Evolutionary conservation across 2,797 vertebrate genomes (phyloP).

Genomic region (Eulemur rubriventer): DNA sequence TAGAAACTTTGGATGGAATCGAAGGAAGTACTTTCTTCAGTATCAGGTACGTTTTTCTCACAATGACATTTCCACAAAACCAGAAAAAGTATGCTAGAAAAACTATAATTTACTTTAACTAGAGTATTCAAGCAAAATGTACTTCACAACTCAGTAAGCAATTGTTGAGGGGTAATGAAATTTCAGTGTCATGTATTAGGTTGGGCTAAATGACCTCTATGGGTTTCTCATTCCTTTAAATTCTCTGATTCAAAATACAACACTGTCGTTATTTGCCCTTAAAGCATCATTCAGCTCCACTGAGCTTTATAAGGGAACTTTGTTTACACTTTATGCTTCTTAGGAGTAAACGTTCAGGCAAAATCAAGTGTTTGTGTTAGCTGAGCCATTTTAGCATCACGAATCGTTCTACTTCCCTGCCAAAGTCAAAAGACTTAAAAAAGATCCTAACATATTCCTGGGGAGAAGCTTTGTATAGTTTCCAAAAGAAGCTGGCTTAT

Average conservation of each 20-base stretch:
- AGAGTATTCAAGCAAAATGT: background rate
- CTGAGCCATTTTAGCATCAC: background rate
- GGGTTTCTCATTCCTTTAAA: background rate
- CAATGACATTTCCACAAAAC: background rate
- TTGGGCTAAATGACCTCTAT: background rate
- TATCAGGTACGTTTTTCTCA: background rate
- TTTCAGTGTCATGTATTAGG: background rate
- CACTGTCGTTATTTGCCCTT: background rate
- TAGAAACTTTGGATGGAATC: background rate
- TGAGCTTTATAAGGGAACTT: background rate
- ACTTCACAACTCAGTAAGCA: background rate
- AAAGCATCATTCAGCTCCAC: background rate
- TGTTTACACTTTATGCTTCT: constrained; percentile 30
- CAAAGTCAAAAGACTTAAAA: constrained; percentile 52
- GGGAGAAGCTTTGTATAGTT: background rate
- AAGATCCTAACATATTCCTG: background rate
- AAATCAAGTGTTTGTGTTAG: constrained; percentile 43
- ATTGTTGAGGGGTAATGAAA: background rate
- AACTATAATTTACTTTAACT: background rate
- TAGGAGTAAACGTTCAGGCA: background rate
- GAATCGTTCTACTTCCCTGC: background rate
- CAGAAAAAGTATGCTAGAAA: background rate
- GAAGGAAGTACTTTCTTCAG: background rate
- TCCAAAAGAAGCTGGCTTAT: constrained; percentile 5
- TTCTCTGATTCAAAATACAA: background rate